Evolutionary conservation across 2,113 vertebrate genomes (phyloP).

Genomic region (Strix uralensis): DNA sequence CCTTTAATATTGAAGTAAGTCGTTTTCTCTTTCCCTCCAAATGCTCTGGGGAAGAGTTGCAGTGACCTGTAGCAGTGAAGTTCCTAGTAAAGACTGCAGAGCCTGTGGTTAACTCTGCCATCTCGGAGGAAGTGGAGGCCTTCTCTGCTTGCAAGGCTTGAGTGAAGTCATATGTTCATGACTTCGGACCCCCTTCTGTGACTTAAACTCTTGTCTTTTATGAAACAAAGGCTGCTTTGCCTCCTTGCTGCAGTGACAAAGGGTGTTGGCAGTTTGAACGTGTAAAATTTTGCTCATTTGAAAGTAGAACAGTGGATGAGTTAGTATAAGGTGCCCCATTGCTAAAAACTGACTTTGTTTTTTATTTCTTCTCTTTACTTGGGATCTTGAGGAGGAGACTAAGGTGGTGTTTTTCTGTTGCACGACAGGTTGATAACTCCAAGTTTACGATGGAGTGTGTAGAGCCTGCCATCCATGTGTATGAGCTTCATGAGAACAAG

Average conservation of each 20-base stretch:
- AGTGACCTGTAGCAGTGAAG: not conserved
- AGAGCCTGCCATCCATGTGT: slow-evolving; percentile 87
- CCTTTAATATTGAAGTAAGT: not conserved
- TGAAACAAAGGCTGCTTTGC: not conserved
- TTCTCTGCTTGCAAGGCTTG: not conserved
- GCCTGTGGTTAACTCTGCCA: not conserved
- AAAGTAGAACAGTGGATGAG: not conserved
- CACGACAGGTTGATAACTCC: slow-evolving; percentile 86
- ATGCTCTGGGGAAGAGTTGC: not conserved
- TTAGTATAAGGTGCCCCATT: not conserved
- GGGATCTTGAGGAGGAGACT: not conserved
- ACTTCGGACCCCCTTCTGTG: not conserved
- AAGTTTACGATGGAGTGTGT: slow-evolving; percentile 89
- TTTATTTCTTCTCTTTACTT: not conserved
- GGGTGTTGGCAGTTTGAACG: not conserved
- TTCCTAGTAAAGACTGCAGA: not conserved
- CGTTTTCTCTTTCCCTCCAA: not conserved
- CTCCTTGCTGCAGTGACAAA: not conserved
- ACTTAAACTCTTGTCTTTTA: not conserved
- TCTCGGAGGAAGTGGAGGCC: not conserved
- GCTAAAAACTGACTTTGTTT: not conserved
- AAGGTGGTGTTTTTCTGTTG: not conserved
- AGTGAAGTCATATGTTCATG: not conserved
- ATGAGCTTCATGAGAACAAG: slow-evolving; percentile 93
- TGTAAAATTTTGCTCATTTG: not conserved